phyloP scores from a whole-genome alignment of 1,140 invertebrate genomes.

The Heterodera carotae region DNA sequence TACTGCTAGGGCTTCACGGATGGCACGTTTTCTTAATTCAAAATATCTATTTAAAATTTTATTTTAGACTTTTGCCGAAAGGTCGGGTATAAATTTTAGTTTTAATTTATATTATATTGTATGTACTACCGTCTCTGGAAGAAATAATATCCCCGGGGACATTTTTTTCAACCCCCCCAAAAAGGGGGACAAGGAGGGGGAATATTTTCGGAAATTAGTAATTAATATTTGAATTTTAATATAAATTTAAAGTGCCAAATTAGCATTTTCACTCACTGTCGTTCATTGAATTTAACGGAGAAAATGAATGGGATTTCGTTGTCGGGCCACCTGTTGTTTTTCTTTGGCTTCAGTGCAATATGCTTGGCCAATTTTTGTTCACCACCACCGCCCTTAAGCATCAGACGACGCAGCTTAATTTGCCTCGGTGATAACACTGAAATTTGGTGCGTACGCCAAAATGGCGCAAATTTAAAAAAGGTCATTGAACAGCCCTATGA shows the following conservation, averaged over 20 bases:
- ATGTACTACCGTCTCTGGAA: no score
- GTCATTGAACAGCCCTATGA: not conserved
- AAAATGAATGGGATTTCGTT: slow-evolving; percentile 39
- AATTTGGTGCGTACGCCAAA: not conserved
- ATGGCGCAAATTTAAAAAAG: not conserved
- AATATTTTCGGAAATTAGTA: not conserved
- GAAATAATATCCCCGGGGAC: no score
- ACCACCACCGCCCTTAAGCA: no score
- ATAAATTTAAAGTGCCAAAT: no score
- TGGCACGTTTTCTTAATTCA: slow-evolving; percentile 32
- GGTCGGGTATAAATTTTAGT: no score
- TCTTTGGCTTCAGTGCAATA: slow-evolving; percentile 36
- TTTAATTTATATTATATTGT: no score
- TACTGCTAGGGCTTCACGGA: slow-evolving; percentile 33
- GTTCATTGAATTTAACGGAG: slow-evolving; percentile 37
- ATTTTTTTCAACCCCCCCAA: no score
- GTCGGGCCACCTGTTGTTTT: slow-evolving; percentile 37
- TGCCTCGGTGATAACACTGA: slow-evolving; percentile 37
- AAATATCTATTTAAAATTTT: slow-evolving; percentile 2
- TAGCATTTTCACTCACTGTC: slow-evolving; percentile 34
- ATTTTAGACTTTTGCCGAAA: slow-evolving; percentile 26
- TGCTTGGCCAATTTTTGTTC: slow-evolving; percentile 23
- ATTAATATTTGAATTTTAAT: not conserved
- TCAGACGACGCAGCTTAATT: slow-evolving; percentile 24
- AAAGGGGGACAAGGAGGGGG: not conserved